Conservation (phyloP, 2,888 invertebrate genomes). For the Drosophila borealis region DNA sequence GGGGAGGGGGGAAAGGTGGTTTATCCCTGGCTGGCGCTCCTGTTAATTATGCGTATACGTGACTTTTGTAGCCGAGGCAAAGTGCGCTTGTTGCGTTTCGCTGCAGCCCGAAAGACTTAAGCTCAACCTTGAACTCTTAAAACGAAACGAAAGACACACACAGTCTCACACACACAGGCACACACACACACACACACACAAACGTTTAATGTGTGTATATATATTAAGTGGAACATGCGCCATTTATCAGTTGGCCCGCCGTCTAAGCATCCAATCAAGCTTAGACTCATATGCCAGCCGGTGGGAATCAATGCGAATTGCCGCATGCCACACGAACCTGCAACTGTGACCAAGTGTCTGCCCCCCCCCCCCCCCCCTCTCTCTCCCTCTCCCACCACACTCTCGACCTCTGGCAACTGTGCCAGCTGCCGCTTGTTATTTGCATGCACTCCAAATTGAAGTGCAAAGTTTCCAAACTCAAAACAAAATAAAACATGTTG, state of each 20-base stretch:
- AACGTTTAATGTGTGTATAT: not conserved
- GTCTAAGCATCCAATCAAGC: slow-evolving; percentile 69
- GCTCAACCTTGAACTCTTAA: slow-evolving; percentile 64
- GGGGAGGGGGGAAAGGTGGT: not conserved
- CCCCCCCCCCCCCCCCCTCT: not conserved
- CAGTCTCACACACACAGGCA: slow-evolving; percentile 17
- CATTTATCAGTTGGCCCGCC: slow-evolving; percentile 63
- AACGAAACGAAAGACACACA: slow-evolving; percentile 34
- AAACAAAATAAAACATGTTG: slow-evolving; percentile 36
- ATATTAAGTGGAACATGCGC: slow-evolving; percentile 40
- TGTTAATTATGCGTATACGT: slow-evolving; percentile 76
- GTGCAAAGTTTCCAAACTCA: slow-evolving; percentile 73
- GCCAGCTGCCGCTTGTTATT: slow-evolving; percentile 45
- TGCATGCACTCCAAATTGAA: slow-evolving; percentile 76
- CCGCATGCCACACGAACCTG: slow-evolving; percentile 33
- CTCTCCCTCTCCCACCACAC: not conserved
- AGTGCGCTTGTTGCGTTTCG: slow-evolving; percentile 50
- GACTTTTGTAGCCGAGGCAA: slow-evolving; percentile 31
- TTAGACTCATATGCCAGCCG: slow-evolving; percentile 65
- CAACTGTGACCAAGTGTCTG: slow-evolving; percentile 64
- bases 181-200: not conserved
- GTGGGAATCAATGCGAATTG: slow-evolving; percentile 73
- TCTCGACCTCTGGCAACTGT: slow-evolving; percentile 1
- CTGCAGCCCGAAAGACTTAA: slow-evolving; percentile 33
- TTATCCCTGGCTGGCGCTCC: slow-evolving; percentile 23